These are phyloP conservation scores for Sceloporus undulatus DNA, from an alignment of 2,113 vertebrate genomes.

Conservation along the genomic window DNA sequence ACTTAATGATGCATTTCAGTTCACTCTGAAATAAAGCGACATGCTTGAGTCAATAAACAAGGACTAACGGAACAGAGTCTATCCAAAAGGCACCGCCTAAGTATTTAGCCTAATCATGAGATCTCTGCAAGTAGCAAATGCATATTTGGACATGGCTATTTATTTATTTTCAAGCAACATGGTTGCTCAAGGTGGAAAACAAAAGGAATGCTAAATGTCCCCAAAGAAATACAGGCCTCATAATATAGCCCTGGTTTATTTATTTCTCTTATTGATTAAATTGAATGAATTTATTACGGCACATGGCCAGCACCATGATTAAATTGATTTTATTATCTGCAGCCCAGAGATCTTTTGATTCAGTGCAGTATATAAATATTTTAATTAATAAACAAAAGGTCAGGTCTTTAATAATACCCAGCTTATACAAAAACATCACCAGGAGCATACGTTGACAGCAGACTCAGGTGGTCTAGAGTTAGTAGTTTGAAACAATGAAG, in stretches of 20 bases:
- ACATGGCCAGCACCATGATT: too few relatives aligned
- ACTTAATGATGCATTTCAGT: conserved; percentile 50
- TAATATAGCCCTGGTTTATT: background rate
- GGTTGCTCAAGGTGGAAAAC: background rate
- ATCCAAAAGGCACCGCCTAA: conserved; percentile 16
- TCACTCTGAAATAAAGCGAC: conserved; percentile 47
- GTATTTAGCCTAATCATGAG: background rate
- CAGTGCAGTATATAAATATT: too few relatives aligned
- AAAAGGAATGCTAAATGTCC: background rate
- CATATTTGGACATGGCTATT: background rate
- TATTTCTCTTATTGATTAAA: background rate
- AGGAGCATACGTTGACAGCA: too few relatives aligned
- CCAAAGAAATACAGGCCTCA: background rate
- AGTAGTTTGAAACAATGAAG: too few relatives aligned
- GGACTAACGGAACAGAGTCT: conserved; percentile 28
- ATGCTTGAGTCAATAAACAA: conserved; percentile 42
- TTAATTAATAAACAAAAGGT: too few relatives aligned
- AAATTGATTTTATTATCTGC: too few relatives aligned
- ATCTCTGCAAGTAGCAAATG: background rate
- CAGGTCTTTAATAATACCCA: too few relatives aligned
- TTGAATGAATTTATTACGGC: too few relatives aligned
- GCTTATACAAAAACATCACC: too few relatives aligned
- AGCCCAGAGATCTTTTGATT: too few relatives aligned
- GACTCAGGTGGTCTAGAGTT: too few relatives aligned
- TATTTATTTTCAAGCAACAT: background rate